A percentile compares a stretch with the other conserved stretches of the same genome.
Conservation (phyloP, 2,113 vertebrate genomes). For the Aspidoscelis tigris region DNA sequence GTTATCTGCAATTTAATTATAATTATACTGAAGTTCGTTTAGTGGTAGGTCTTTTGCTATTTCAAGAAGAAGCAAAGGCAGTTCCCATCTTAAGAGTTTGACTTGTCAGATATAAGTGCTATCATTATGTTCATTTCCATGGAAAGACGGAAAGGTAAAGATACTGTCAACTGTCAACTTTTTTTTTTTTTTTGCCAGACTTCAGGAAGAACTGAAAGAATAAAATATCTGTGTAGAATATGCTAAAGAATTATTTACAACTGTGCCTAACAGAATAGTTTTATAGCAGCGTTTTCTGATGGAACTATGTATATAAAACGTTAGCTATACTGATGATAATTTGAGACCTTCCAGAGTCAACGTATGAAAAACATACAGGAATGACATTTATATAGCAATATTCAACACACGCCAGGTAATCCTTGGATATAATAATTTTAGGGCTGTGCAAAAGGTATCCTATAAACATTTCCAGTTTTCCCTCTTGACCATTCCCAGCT, state of each 20-base stretch:
- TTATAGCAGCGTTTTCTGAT: conserved; percentile 19
- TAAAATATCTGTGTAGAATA: conserved; percentile 24
- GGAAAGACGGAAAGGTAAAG: conserved; percentile 17
- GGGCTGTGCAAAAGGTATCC: neutral
- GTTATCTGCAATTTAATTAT: conserved; percentile 7
- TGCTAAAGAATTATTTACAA: conserved; percentile 36
- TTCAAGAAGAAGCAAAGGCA: conserved; percentile 34
- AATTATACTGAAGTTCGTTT: conserved; percentile 26
- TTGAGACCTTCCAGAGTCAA: neutral
- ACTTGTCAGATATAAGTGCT: conserved; percentile 50
- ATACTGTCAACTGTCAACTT: conserved; percentile 18
- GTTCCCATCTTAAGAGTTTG: conserved; percentile 44
- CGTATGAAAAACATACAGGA: neutral
- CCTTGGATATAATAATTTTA: neutral
- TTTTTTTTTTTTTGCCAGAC: conserved; percentile 27
- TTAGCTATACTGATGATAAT: neutral
- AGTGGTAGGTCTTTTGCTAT: conserved; percentile 9
- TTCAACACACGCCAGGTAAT: neutral
- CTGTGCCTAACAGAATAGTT: neutral
- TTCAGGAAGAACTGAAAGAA: neutral
- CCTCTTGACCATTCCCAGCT: no score
- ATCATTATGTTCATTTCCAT: conserved; percentile 46
- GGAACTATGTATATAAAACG: conserved; percentile 5
- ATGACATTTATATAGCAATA: conserved; percentile 4
- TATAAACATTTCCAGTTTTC: neutral